Evolutionary conservation across 1,140 invertebrate genomes (phyloP).

Genomic region (Semibalanus balanoides): DNA sequence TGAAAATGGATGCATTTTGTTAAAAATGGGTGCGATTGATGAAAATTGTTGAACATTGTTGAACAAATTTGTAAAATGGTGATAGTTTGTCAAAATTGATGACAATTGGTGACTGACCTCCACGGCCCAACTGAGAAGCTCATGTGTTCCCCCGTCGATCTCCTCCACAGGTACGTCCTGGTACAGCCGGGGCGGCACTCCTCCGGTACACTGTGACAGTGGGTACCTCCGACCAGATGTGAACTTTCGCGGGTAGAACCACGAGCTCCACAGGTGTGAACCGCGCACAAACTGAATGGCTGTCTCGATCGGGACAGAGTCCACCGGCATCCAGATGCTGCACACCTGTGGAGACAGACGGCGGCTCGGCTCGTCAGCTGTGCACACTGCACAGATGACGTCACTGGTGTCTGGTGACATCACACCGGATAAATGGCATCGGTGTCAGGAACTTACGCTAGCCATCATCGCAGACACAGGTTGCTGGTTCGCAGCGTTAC

Average conservation of each 20-base stretch:
- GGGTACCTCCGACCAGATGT: slow-evolving; percentile 21
- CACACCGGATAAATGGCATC: too few relatives aligned
- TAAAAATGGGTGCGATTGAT: too few relatives aligned
- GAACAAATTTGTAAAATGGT: too few relatives aligned
- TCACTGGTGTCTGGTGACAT: too few relatives aligned
- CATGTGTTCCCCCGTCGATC: slow-evolving; percentile 15
- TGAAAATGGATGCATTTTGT: too few relatives aligned
- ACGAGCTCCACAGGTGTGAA: slow-evolving; percentile 23
- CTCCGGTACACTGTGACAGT: neutral
- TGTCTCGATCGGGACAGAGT: slow-evolving; percentile 20
- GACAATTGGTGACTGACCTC: slow-evolving; percentile 21
- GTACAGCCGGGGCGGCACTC: slow-evolving; percentile 7
- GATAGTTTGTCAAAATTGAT: too few relatives aligned
- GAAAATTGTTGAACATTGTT: too few relatives aligned
- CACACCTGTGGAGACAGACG: slow-evolving; percentile 23
- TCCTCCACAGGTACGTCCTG: slow-evolving; percentile 21
- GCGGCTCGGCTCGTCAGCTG: too few relatives aligned
- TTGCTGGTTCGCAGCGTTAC: too few relatives aligned
- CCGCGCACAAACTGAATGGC: slow-evolving; percentile 23
- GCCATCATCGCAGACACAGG: too few relatives aligned
- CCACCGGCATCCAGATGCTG: slow-evolving; percentile 25
- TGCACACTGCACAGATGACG: too few relatives aligned
- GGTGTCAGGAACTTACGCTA: too few relatives aligned
- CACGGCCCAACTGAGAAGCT: slow-evolving; percentile 21
- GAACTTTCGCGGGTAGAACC: slow-evolving; percentile 25